Conservation (phyloP, 2,113 vertebrate genomes). For the Proterorhinus semilunaris region DNA sequence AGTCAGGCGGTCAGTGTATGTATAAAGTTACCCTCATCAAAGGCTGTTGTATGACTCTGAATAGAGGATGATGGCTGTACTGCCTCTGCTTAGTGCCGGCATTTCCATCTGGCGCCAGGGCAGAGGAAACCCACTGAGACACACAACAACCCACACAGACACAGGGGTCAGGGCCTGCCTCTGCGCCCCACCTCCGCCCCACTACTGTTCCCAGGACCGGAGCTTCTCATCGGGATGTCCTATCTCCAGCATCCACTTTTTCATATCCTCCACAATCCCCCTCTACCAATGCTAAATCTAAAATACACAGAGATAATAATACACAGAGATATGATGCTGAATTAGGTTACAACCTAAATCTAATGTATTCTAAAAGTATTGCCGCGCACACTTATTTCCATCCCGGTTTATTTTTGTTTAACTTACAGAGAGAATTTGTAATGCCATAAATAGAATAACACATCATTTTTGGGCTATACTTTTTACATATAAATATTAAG, state of each 20-base stretch:
- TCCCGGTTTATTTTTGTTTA: too few species aligned
- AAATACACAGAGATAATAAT: neutral
- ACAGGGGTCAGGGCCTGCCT: conserved; percentile 64
- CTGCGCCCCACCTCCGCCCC: conserved; percentile 42
- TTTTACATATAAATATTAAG: neutral
- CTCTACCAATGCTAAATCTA: conserved; percentile 6
- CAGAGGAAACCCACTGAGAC: conserved; percentile 77
- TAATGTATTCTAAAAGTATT: neutral
- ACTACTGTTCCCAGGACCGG: conserved; percentile 51
- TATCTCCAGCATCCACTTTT: conserved; percentile 42
- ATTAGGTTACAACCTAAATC: neutral
- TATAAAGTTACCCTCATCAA: conserved; percentile 74
- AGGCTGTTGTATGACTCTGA: conserved; percentile 61
- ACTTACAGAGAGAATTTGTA: neutral
- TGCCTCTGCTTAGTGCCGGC: conserved; percentile 71
- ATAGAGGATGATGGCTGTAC: conserved; percentile 71
- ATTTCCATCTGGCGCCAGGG: conserved; percentile 81
- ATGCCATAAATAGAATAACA: neutral
- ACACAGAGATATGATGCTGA: neutral
- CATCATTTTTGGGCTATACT: neutral
- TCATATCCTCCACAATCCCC: conserved; percentile 17
- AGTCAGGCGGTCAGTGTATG: conserved; percentile 62
- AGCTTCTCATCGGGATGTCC: conserved; percentile 55
- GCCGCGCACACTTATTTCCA: too few species aligned
- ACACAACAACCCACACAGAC: conserved; percentile 78